These are phyloP conservation scores for Luscinia luscinia DNA, from an alignment of 2,797 vertebrate genomes.

Conservation along the genomic window DNA sequence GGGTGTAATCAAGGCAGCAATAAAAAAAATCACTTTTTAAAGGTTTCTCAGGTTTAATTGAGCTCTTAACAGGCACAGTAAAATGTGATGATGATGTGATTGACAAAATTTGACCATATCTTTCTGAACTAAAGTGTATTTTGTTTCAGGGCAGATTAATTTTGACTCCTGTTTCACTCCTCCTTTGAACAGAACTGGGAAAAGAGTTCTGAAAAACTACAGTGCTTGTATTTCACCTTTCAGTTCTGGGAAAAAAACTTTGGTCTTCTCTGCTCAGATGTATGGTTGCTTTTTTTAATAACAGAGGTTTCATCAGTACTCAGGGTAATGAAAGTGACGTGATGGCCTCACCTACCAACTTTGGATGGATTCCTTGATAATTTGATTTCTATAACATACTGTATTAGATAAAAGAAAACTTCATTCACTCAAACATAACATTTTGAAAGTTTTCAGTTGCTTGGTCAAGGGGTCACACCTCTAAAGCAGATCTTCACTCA, in stretches of 20 bases:
- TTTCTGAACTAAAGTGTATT: not conserved
- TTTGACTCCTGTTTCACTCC: not conserved
- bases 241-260: not conserved
- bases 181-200: not conserved
- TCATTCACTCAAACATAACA: not conserved
- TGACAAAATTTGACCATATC: not conserved
- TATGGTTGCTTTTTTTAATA: not conserved
- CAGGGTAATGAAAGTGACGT: not conserved
- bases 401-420: not conserved
- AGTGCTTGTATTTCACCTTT: not conserved
- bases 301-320: not conserved
- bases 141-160: not conserved
- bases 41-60: slow-evolving; percentile 11
- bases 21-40: not conserved
- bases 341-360: not conserved
- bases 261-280: not conserved
- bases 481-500: not conserved
- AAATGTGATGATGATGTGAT: not conserved
- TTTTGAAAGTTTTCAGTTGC: not conserved
- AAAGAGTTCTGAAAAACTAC: not conserved
- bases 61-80: not conserved
- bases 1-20: not conserved
- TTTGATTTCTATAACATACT: not conserved
- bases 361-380: not conserved
- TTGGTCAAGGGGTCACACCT: not conserved